Percentiles rank a stretch among this genome's conserved stretches.
Evolutionary conservation across 2,888 invertebrate genomes (phyloP).

Genomic region (Thereva nobilitata): DNA sequence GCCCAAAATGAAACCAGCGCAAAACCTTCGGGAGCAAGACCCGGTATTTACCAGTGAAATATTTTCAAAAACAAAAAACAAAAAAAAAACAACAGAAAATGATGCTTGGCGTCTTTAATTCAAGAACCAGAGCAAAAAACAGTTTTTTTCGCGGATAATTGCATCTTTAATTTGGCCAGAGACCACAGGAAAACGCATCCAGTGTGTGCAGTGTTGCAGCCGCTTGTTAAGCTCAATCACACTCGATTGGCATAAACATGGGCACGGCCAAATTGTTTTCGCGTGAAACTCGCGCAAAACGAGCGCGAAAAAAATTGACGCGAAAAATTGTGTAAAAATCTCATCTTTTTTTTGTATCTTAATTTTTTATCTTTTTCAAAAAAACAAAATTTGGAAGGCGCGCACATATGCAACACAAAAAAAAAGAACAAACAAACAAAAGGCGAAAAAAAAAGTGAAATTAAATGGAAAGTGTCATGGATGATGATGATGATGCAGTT

Average conservation of each 20-base stretch:
- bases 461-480: constrained; percentile 33
- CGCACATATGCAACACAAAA: too few species aligned
- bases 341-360: too few species aligned
- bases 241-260: too few species aligned
- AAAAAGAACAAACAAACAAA: neutral
- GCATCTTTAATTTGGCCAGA: constrained; percentile 31
- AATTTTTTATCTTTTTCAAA: too few species aligned
- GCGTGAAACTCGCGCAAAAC: too few species aligned
- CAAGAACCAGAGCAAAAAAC: constrained; percentile 18
- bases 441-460: constrained; percentile 30
- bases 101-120: neutral
- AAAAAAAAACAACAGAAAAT: constrained; percentile 8
- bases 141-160: constrained; percentile 36
- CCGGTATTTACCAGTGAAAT: constrained; percentile 10
- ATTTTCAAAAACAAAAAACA: neutral
- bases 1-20: constrained; percentile 14
- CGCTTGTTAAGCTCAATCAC: too few species aligned
- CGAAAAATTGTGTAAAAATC: too few species aligned
- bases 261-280: too few species aligned
- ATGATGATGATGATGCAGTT: constrained; percentile 4
- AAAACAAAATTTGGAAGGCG: too few species aligned
- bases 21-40: neutral
- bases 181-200: too few species aligned
- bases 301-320: too few species aligned
- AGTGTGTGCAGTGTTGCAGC: too few species aligned